Evolutionary conservation across 2,113 vertebrate genomes (phyloP).

Genomic region (Craseonycteris thonglongyai): DNA sequence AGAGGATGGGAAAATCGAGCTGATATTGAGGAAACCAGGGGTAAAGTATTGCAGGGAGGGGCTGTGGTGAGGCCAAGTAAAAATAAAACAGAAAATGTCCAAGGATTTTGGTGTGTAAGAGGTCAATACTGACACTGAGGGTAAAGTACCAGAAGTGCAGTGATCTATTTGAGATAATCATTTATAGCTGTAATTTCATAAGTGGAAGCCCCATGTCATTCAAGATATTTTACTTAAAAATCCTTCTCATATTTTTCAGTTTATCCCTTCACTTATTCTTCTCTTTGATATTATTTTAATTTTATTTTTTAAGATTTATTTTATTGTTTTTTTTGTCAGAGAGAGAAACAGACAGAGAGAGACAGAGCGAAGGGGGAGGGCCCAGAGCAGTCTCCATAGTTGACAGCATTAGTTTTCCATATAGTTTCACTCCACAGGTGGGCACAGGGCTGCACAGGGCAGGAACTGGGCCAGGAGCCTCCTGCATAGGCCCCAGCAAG

Average conservation of each 20-base stretch:
- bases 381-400: no score
- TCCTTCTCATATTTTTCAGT: constrained; percentile 16
- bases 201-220: neutral
- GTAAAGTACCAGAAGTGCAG: neutral
- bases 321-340: no score
- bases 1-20: neutral
- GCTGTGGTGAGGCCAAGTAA: neutral
- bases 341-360: no score
- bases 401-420: no score
- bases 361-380: no score
- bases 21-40: neutral
- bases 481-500: no score
- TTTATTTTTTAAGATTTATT: no score
- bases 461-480: no score
- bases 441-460: no score
- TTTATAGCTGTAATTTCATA: neutral
- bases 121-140: neutral
- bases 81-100: constrained; percentile 24
- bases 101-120: neutral
- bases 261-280: neutral
- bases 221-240: neutral
- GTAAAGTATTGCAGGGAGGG: neutral
- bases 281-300: constrained; percentile 11
- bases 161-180: neutral
- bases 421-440: no score